A percentile compares a stretch with the other conserved stretches of the same genome.
Evolutionary conservation across 2,888 invertebrate genomes (phyloP).

Genomic region (Acutogordius australiensis): DNA sequence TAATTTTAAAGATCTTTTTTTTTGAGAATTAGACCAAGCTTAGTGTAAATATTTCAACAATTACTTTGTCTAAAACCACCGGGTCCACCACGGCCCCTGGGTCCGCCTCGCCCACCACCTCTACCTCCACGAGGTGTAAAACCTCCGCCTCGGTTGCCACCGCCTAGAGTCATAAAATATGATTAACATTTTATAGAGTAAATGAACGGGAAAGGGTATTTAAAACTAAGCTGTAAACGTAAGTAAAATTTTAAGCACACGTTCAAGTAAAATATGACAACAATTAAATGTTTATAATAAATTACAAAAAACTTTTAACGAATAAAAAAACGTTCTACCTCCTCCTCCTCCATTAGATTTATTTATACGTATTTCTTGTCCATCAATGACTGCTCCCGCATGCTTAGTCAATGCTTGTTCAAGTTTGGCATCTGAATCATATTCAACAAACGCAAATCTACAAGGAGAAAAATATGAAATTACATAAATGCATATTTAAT

Average conservation of each 20-base stretch:
- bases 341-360: not conserved
- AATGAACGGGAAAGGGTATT: not conserved
- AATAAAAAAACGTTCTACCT: too few species aligned
- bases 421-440: not conserved
- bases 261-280: too few species aligned
- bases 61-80: not conserved
- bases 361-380: not conserved
- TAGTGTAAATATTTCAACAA: not conserved
- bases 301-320: too few species aligned
- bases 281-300: too few species aligned
- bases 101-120: not conserved
- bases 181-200: not conserved
- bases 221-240: not conserved
- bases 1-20: too few species aligned
- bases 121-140: not conserved
- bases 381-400: not conserved
- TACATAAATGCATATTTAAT: too few species aligned
- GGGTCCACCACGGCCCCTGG: not conserved
- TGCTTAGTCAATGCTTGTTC: not conserved
- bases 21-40: not conserved
- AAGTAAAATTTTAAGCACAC: too few species aligned
- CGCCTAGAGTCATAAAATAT: not conserved
- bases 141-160: not conserved
- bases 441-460: slow-evolving; percentile 6
- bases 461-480: not conserved